phyloP scores from a whole-genome alignment of 1,140 invertebrate species.

The Pinna nobilis region DNA sequence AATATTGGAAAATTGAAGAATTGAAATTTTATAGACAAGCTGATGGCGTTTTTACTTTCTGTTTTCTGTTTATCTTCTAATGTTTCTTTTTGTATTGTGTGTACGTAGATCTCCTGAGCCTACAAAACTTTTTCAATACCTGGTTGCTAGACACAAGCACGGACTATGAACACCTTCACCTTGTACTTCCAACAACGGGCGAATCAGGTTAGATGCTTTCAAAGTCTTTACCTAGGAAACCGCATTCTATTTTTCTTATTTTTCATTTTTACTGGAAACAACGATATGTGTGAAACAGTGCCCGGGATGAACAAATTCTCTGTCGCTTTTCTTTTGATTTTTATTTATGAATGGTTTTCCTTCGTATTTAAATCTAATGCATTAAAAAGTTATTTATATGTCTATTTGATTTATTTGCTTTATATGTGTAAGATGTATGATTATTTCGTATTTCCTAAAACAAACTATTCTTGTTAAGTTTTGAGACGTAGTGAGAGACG shows the following conservation, averaged over 20 bases:
- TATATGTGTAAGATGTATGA: too few species aligned
- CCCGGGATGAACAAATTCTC: background rate
- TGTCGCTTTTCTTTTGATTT: background rate
- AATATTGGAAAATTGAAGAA: too few species aligned
- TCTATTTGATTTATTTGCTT: too few species aligned
- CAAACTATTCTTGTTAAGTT: too few species aligned
- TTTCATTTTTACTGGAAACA: background rate
- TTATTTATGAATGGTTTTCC: background rate
- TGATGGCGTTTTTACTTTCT: too few species aligned
- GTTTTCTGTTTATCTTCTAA: too few species aligned
- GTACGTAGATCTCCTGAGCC: conserved; percentile 52
- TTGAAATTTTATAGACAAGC: too few species aligned
- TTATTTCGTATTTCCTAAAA: too few species aligned
- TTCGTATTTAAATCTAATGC: background rate
- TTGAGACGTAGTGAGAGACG: too few species aligned
- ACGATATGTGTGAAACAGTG: background rate
- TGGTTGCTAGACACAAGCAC: conserved; percentile 67
- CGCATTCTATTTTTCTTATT: background rate
- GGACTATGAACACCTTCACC: conserved; percentile 68
- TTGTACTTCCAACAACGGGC: conserved; percentile 54
- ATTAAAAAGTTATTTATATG: conserved; percentile 4
- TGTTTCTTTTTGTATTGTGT: background rate
- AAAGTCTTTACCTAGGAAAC: background rate
- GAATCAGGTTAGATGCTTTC: background rate
- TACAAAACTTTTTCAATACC: conserved; percentile 65